Base-by-base conservation (phyloP, 2,113 vertebrate species). In the Entelurus aequoreus region DNA sequence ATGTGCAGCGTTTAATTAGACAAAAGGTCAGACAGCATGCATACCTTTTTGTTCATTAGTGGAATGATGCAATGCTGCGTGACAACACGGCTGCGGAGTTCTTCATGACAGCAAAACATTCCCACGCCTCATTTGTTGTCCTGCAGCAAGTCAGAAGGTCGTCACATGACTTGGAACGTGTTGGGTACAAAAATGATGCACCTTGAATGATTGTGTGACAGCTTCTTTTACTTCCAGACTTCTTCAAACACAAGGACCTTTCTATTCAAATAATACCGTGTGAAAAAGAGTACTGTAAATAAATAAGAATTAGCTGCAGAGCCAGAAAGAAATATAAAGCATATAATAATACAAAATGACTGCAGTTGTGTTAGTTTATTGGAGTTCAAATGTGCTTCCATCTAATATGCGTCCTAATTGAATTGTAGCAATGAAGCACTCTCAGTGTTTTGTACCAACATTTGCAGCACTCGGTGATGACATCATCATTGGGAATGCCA, bases 1-100 rank as follows among this genome's bases (percentile, higher is more conserved):
- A 74, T 72, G 60, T 56, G 72, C 65, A 49, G 44, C 50, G 48
- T 46, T 66, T 78, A 65, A 69, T 73, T 65, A 83, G 48, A 51
- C 65, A 55, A 47, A 49, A 28, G 65, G 68, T 80, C 73, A 76
- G 72, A 76, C 63, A 72, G n/a, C 38, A 48, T 37, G 49, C 47
- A 54, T 57, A 64, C 58, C 60, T 57, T 72, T 60, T 3, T 5
- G 42, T 69, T 80, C 73, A 77, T 75, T 80, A 66, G 69, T 48
- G 71, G 63, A 63, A 65, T 80, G 48, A 48, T 57, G 38, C 0
- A 2, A 55, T 1, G 12, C 62, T 73, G 68, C 58, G 60, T 54
- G 50, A 36, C 6, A 69, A 76, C 21, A 47, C 46, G 47, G n/a
- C 11, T 55, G 49, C 21, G 28, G 53, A 72, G 54, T 15, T 55